A percentile compares a stretch with the other conserved stretches of the same genome.
Evolutionary conservation across 2,113 vertebrate genomes (phyloP).

Genomic region (Equus quagga): DNA sequence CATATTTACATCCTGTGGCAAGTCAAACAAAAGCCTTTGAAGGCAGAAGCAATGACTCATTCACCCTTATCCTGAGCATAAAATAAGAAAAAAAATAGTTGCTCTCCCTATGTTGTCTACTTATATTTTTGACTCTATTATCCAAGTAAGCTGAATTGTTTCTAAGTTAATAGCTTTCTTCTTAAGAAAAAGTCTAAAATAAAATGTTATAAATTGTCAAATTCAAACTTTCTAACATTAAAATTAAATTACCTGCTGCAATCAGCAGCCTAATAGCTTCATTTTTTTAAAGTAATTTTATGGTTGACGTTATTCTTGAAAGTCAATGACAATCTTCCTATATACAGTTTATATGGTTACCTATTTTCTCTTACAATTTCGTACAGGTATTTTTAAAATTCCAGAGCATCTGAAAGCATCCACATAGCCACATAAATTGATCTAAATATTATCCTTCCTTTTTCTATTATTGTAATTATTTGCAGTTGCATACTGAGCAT

Average conservation of each 20-base stretch:
- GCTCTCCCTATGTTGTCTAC: background rate
- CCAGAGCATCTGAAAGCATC: background rate
- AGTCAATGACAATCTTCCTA: background rate
- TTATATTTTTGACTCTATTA: background rate
- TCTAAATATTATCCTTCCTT: background rate
- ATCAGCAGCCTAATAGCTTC: background rate
- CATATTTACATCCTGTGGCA: background rate
- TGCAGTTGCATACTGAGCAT: background rate
- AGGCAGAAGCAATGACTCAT: background rate
- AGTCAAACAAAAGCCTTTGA: background rate
- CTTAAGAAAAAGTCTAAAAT: background rate
- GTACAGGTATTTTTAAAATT: background rate
- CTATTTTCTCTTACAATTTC: background rate
- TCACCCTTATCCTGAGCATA: background rate
- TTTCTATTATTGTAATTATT: background rate
- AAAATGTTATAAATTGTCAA: background rate
- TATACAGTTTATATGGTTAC: background rate
- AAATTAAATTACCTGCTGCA: background rate
- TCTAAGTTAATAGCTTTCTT: background rate
- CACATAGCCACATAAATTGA: background rate
- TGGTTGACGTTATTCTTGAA: background rate
- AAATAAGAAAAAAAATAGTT: background rate
- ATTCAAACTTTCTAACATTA: background rate
- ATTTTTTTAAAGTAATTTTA: conserved; percentile 2
- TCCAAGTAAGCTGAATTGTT: background rate